These are phyloP conservation scores for Pterobdella sp. DNA, from an alignment of 2,888 invertebrate genomes.

Conservation along the genomic window DNA sequence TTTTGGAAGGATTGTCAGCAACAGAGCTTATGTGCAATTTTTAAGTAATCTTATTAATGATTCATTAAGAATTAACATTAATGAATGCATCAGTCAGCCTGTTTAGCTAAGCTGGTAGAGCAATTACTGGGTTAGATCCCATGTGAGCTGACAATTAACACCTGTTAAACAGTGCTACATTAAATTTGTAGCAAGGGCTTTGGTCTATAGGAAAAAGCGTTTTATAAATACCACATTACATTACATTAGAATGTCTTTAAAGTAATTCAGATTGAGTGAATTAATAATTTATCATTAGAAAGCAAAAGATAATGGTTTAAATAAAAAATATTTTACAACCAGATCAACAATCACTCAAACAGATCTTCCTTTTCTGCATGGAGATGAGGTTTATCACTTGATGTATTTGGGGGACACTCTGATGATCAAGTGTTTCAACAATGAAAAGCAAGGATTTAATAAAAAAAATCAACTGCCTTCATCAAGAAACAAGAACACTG, in stretches of 20 bases:
- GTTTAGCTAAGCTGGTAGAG: no score
- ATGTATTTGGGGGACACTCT: conserved; percentile 4
- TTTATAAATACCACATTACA: no score
- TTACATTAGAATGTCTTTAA: no score
- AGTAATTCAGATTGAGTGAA: no score
- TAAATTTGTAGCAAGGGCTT: no score
- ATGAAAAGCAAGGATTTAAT: neutral
- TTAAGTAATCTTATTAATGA: neutral
- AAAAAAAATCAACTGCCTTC: neutral
- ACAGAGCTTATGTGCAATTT: neutral
- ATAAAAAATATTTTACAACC: neutral
- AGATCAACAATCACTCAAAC: neutral
- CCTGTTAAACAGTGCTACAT: no score
- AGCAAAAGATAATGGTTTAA: no score
- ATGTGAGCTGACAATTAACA: no score
- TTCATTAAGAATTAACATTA: neutral
- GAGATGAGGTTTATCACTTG: neutral
- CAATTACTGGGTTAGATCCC: no score
- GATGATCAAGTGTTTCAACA: conserved; percentile 2
- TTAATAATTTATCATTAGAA: no score
- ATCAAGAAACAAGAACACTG: neutral
- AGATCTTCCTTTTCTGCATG: neutral
- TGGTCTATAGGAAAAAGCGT: no score
- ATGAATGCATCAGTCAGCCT: no score
- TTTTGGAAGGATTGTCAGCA: neutral